Evolutionary conservation across 2,797 vertebrate species (phyloP), one percentile per base, ranked within the genome.

Genomic region (Thalassophryne amazonica): DNA sequence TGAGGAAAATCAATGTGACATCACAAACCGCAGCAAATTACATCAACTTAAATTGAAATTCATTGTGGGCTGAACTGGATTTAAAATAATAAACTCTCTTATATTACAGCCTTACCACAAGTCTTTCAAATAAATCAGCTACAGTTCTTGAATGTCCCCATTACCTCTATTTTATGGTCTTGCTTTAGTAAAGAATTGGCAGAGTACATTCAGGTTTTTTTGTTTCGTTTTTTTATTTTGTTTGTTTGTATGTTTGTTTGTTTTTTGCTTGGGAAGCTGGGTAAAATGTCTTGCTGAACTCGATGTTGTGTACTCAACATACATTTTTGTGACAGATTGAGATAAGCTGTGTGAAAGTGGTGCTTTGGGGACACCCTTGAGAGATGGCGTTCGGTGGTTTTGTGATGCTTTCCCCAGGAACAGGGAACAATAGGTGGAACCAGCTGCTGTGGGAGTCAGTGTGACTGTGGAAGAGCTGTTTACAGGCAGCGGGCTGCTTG

Each of bases 361-460:
- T 15, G 41, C 55, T 28, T 23, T 28, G 39, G 70, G 56, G 83
- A 72, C 80, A 65, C 77, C 73, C 73, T 67, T 64, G 78, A 76
- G 74, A 85, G 77, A 83, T 84, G 77, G 84, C 63, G 55, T 60
- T 15, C 38, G 28, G 60, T 30, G 29, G 51, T 35, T n/a, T 16
- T 5, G 10, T 82, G 81, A 77, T 66, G 67, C 49, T 56, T 58
- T 78, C 65, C 46, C 69, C 47, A 31, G 63, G 36, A 52, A 54
- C 23, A 0, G 8, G 22, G 69, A 87, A 91, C 88, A 90, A 90
- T 90, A 62, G 76, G 63, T 46, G 88, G 88, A 91, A 89, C 89
- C 88, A 89, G 87, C 83, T 89, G 85, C 78, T 81, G 72, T 19
- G 48, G 65, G 79, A 82, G 70, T 68, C 40, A 20, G 20, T 42